These are phyloP conservation scores for Druon quercuslanigerum DNA, from an alignment of 1,140 invertebrate genomes.

Conservation along the genomic window DNA sequence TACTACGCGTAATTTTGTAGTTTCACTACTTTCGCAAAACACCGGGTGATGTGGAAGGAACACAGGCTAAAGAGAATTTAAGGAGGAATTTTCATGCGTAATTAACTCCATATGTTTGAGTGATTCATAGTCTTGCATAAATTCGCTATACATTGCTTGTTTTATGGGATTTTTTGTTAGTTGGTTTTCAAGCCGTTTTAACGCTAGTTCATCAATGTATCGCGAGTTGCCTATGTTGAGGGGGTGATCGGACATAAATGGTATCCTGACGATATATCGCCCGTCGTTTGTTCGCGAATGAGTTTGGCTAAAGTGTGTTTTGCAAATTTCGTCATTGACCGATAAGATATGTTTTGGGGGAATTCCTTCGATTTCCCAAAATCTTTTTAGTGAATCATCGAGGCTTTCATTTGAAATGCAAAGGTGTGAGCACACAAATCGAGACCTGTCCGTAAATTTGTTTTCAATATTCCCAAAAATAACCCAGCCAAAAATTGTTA, in stretches of 20 bases:
- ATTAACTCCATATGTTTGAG: conserved; percentile 32
- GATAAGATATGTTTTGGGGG: no score
- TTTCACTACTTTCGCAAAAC: conserved; percentile 21
- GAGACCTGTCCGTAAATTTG: not conserved
- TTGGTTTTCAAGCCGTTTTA: conserved; percentile 16
- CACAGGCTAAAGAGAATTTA: not conserved
- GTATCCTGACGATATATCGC: not conserved
- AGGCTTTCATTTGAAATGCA: no score
- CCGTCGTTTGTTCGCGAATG: not conserved
- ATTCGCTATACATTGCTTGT: conserved; percentile 1
- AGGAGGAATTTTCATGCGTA: not conserved
- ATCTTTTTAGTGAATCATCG: no score
- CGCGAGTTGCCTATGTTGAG: not conserved
- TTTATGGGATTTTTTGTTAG: not conserved
- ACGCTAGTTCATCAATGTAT: not conserved
- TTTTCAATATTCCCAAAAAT: no score
- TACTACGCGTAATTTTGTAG: no score
- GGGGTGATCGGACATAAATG: not conserved
- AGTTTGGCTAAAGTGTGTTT: not conserved
- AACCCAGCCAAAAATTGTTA: not conserved
- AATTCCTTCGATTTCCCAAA: no score
- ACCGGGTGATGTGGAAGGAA: conserved; percentile 40
- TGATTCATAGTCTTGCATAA: conserved; percentile 25
- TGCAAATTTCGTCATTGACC: not conserved
- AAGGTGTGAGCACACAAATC: not conserved